phyloP scores from a whole-genome alignment of 2,113 vertebrate species.

The Dolichotis patagonum region DNA sequence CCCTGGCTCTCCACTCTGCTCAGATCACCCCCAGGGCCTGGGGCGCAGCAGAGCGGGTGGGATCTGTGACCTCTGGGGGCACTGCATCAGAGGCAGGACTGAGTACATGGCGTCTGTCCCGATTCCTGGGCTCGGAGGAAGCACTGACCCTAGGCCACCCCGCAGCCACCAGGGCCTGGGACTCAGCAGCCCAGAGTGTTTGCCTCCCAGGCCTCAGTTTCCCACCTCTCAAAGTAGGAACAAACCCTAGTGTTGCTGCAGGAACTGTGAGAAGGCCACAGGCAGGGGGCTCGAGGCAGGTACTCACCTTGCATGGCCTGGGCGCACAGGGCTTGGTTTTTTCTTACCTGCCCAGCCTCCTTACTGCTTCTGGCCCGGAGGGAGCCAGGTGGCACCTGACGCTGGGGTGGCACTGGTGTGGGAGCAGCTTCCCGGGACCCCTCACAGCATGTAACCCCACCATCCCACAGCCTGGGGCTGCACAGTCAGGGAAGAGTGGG shows the following conservation, averaged over 20 bases:
- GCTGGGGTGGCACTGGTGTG: background rate
- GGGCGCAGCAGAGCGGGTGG: background rate
- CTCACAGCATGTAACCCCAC: no score
- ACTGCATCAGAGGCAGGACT: background rate
- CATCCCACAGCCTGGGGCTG: no score
- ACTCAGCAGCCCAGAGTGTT: background rate
- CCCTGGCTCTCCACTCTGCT: background rate
- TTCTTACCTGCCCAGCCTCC: background rate
- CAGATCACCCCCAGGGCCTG: background rate
- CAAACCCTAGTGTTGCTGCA: background rate
- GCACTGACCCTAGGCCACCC: background rate
- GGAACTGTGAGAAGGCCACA: background rate
- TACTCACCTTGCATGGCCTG: rapidly evolving
- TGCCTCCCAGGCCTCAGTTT: background rate
- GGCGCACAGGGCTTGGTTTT: background rate
- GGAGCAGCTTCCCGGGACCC: background rate
- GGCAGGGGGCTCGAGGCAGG: background rate
- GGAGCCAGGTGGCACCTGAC: background rate
- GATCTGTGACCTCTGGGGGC: background rate
- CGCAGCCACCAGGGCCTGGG: background rate
- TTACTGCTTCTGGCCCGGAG: background rate
- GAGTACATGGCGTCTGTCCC: background rate
- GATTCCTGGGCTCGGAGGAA: background rate
- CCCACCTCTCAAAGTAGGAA: background rate
- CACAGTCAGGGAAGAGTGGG: background rate